Evolutionary conservation across 2,797 vertebrate genomes (phyloP).

Genomic region (Meriones psammophilus): DNA sequence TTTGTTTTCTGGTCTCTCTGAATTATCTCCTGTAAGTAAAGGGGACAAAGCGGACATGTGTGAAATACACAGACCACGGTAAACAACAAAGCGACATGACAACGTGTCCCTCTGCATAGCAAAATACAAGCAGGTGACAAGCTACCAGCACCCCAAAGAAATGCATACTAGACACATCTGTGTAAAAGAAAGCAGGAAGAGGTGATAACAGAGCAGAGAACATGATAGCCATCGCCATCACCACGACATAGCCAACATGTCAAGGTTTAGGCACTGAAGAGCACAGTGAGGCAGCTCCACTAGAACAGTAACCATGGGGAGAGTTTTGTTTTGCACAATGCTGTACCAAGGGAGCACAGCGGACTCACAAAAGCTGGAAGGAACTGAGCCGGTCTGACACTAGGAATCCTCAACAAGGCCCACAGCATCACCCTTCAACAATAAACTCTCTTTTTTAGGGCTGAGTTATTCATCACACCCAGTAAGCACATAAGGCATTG

Average conservation of each 20-base stretch:
- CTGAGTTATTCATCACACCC: no score
- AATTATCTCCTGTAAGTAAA: background rate
- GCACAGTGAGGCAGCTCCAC: background rate
- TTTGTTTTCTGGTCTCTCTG: background rate
- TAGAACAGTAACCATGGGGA: background rate
- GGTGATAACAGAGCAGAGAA: background rate
- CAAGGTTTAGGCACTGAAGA: background rate
- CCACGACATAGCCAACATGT: background rate
- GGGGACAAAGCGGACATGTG: background rate
- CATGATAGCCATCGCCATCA: no score
- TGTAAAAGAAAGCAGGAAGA: no score
- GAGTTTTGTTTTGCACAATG: background rate
- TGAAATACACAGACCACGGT: background rate
- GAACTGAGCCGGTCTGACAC: no score
- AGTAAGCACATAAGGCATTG: background rate
- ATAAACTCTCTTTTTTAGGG: background rate
- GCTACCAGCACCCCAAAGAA: background rate
- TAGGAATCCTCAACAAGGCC: background rate
- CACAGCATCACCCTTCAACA: accelerated
- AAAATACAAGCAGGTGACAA: background rate
- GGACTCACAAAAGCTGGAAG: background rate
- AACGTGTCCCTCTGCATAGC: background rate
- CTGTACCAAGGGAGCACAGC: accelerated
- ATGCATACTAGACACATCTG: accelerated
- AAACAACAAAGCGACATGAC: background rate